Percentiles rank a stretch among this genome's conserved stretches.
These are phyloP conservation scores for Pristionchus exspectatus DNA, from an alignment of 2,888 invertebrate species.

Conservation along the genomic window DNA sequence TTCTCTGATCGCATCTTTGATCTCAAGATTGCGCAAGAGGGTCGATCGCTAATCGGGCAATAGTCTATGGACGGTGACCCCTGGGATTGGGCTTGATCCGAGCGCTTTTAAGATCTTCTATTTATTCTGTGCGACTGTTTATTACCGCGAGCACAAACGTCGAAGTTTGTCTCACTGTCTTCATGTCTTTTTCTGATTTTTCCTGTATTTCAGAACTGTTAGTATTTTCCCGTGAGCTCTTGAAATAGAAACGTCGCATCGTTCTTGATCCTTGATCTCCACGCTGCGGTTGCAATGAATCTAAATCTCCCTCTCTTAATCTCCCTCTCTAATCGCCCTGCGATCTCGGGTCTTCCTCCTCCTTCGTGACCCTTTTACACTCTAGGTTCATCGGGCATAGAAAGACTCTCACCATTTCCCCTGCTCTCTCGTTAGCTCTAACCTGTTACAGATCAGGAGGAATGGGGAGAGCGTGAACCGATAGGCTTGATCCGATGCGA, in stretches of 20 bases:
- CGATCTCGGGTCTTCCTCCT: neutral
- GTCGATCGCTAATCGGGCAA: neutral
- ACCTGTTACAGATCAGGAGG: neutral
- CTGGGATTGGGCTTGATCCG: neutral
- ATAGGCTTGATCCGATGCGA: neutral
- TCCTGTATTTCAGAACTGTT: too few species aligned
- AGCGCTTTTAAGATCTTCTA: neutral
- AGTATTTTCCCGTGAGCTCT: too few species aligned
- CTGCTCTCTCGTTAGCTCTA: neutral
- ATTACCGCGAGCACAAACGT: too few species aligned
- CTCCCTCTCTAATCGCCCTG: neutral
- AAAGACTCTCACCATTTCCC: neutral
- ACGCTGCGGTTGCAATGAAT: neutral
- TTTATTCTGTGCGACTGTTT: too few species aligned
- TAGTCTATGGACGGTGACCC: neutral
- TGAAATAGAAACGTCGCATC: too few species aligned
- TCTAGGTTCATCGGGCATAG: neutral
- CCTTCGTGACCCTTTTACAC: conserved; percentile 5
- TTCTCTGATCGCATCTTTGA: neutral
- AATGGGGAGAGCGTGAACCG: neutral
- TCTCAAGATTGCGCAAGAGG: neutral
- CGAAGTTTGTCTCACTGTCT: too few species aligned
- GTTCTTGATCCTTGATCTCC: neutral
- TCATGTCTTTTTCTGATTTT: too few species aligned
- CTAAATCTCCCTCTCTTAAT: too few species aligned